Evolutionary conservation across 2,888 invertebrate genomes (phyloP), one percentile per base, ranked within the genome.

Genomic region (Omphaloscelis lunosa): DNA sequence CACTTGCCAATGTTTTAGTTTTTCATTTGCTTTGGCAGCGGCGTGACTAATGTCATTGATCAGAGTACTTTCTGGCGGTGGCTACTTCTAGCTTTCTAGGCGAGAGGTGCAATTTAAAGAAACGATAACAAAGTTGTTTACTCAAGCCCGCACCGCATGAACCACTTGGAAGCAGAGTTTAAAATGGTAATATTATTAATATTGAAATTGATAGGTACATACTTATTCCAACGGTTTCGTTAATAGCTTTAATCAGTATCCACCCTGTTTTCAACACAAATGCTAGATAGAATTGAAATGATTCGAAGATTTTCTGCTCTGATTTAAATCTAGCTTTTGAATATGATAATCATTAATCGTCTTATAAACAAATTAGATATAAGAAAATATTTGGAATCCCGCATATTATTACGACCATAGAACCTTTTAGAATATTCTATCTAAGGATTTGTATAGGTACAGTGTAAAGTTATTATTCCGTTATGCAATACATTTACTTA

Each of bases 1-100:
- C 87, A 88, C 87, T 89, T 89, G 89, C 87, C 80, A 86, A 86
- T 88, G 87, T 77, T 85, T 86, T 81, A 77, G 69, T 77, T 77
- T 89, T 85, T 80, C 83, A 86, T 85, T 88, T 89, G 79, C 77
- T 72, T 85, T 82, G 69, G 79, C 80, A 80, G 53, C 65, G 70
- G 58, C 68, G 62, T 88, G 89, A 88, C 89, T 89, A 89, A 84
- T 81, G 72, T 83, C 86, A 87, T 89, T 88, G 76, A 82, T 80
- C 84, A 85, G 74, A 75, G 75, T 72, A 79, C 83, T 85, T 85
- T 84, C 86, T 82, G 68, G 61, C 34, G 48, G 59, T 56, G 48
- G 58, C 70, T 29, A 61, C 59, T 84, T 77, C 70, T 71, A 71
- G 70, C 27, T 81, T 65, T 73, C 56, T 73, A 68, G 56, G 59